These are phyloP conservation scores for Syngnathus scovelli DNA, from an alignment of 2,113 vertebrate genomes.

Conservation along the genomic window DNA sequence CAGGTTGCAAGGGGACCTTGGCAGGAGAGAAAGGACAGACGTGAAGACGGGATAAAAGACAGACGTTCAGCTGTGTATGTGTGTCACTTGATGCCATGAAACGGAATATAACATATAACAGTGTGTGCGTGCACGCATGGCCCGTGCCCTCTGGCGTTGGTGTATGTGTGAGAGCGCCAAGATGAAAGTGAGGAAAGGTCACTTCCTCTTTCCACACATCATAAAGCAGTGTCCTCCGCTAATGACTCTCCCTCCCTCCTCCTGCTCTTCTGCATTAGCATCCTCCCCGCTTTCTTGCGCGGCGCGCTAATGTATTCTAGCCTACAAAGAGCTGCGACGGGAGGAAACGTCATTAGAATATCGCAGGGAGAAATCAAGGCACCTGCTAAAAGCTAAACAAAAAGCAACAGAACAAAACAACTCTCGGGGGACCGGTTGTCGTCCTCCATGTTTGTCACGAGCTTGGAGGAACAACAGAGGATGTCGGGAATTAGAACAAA, in stretches of 20 bases:
- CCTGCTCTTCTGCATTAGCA: slow-evolving; percentile 56
- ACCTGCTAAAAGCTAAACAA: slow-evolving; percentile 66
- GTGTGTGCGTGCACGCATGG: not conserved
- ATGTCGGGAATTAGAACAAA: slow-evolving; percentile 13
- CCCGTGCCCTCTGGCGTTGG: not conserved
- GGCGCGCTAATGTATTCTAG: slow-evolving; percentile 63
- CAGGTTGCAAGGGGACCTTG: slow-evolving; percentile 79
- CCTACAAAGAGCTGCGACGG: slow-evolving; percentile 59
- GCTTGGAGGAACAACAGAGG: slow-evolving; percentile 32
- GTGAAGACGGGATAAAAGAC: slow-evolving; percentile 14
- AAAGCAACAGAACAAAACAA: slow-evolving; percentile 50
- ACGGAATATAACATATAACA: not conserved
- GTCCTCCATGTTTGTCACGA: slow-evolving; percentile 22
- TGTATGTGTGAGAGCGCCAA: slow-evolving; percentile 32
- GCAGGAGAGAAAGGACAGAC: not conserved
- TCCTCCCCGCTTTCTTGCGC: slow-evolving; percentile 46
- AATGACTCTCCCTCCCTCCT: slow-evolving; percentile 53
- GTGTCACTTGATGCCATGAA: not conserved
- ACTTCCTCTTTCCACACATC: slow-evolving; percentile 63
- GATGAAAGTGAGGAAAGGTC: slow-evolving; percentile 65
- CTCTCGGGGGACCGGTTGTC: slow-evolving; percentile 42
- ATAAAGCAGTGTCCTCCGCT: slow-evolving; percentile 57
- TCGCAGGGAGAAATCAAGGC: slow-evolving; percentile 56
- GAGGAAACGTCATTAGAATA: slow-evolving; percentile 65
- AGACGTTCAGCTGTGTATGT: not conserved